Evolutionary conservation across 2,797 vertebrate genomes (phyloP).

Genomic region (Phrynocephalus guinanensis): DNA sequence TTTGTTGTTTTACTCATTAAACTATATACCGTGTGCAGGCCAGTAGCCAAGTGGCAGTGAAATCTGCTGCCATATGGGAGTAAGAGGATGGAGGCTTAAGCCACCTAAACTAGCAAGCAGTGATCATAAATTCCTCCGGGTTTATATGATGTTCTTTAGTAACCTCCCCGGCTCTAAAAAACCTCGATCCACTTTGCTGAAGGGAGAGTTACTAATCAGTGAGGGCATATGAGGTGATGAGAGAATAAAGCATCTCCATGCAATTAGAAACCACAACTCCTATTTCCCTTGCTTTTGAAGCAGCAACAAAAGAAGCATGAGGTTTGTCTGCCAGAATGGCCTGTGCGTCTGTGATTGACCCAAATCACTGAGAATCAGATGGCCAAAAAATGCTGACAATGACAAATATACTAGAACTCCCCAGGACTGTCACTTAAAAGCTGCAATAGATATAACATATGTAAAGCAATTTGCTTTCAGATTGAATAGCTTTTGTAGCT

Average conservation of each 20-base stretch:
- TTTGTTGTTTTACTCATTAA: background rate
- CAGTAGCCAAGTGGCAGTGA: slow-evolving; percentile 4
- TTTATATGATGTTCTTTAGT: background rate
- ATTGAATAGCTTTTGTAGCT: background rate
- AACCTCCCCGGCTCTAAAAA: background rate
- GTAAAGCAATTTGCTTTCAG: background rate
- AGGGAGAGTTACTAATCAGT: background rate
- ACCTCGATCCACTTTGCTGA: background rate
- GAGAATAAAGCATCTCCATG: background rate
- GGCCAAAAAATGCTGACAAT: background rate
- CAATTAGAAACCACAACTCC: background rate
- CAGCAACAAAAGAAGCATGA: background rate
- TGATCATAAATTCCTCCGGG: background rate
- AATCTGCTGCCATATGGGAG: slow-evolving; percentile 14
- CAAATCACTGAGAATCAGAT: background rate
- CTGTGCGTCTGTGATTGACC: background rate
- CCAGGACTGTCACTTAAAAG: slow-evolving; percentile 6
- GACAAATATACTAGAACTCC: background rate
- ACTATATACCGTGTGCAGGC: background rate
- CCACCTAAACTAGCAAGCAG: background rate
- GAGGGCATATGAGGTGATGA: background rate
- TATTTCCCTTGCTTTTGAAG: background rate
- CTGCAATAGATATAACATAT: background rate
- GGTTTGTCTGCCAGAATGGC: background rate
- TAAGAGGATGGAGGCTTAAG: background rate